A percentile compares a stretch with the other conserved stretches of the same genome.
Conservation (phyloP, 1,140 invertebrate species). For the Campoletis sonorensis region DNA sequence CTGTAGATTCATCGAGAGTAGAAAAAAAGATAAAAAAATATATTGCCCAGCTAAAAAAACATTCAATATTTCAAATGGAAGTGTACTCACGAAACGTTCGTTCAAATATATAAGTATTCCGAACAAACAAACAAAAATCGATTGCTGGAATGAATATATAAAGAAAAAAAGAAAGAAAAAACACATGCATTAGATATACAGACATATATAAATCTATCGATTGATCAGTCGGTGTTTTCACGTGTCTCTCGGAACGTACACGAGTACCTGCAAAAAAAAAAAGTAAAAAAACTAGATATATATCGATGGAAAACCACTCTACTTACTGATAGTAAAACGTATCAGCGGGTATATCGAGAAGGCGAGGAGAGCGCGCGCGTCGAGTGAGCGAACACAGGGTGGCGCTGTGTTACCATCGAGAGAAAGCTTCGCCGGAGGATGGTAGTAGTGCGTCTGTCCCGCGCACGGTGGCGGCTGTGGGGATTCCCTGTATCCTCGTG, state of each 20-base stretch:
- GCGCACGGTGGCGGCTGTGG: constrained; percentile 19
- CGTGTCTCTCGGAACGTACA: background rate
- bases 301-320: constrained; percentile 9
- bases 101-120: background rate
- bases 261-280: background rate
- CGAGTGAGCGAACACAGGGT: constrained; percentile 17
- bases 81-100: background rate
- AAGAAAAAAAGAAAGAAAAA: too few relatives aligned
- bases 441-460: constrained; percentile 34
- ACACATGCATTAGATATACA: background rate
- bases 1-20: too few relatives aligned
- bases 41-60: too few relatives aligned
- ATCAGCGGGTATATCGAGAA: constrained; percentile 60
- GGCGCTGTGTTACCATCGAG: constrained; percentile 34
- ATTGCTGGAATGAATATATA: constrained; percentile 1
- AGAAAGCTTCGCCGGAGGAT: background rate
- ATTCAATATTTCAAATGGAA: too few relatives aligned
- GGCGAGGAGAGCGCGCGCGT: constrained; percentile 45
- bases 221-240: constrained; percentile 6
- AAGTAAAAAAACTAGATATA: too few relatives aligned
- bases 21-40: too few relatives aligned
- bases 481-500: constrained; percentile 28
- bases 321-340: constrained; percentile 57
- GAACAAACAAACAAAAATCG: background rate
- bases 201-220: constrained; percentile 9